phyloP scores from a whole-genome alignment of 1,140 invertebrate genomes.

The Eupeodes corollae region DNA sequence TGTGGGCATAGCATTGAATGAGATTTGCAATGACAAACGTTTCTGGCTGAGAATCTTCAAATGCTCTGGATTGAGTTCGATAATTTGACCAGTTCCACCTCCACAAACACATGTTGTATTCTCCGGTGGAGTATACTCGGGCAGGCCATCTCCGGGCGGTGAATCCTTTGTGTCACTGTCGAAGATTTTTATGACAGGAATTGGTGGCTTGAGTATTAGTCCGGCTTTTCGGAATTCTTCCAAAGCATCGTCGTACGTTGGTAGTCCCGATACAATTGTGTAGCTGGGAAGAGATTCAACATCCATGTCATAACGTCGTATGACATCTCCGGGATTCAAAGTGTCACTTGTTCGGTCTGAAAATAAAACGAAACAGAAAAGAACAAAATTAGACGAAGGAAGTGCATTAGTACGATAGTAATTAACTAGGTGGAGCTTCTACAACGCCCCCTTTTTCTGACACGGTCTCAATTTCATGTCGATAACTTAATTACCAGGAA shows the following conservation, averaged over 20 bases:
- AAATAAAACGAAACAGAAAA: conserved; percentile 10
- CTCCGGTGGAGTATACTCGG: conserved; percentile 22
- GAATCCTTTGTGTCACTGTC: conserved; percentile 13
- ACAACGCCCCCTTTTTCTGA: too few species aligned
- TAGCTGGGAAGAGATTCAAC: conserved; percentile 47
- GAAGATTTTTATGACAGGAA: conserved; percentile 34
- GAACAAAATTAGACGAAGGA: too few species aligned
- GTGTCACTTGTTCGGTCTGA: conserved; percentile 31
- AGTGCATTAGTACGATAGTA: neutral
- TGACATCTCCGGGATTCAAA: conserved; percentile 24
- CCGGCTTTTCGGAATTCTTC: conserved; percentile 41
- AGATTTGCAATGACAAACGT: conserved; percentile 33
- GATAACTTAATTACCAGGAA: too few species aligned
- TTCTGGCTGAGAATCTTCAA: conserved; percentile 30
- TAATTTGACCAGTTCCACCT: conserved; percentile 19
- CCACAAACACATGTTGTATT: conserved; percentile 22
- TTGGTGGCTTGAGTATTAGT: conserved; percentile 25
- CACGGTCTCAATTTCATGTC: too few species aligned
- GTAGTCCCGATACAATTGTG: conserved; percentile 49
- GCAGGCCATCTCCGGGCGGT: conserved; percentile 19
- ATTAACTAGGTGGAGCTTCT: too few species aligned
- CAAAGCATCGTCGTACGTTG: conserved; percentile 49
- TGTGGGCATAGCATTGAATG: conserved; percentile 19
- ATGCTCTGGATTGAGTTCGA: conserved; percentile 30
- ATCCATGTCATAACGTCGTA: conserved; percentile 36